A percentile compares a stretch with the other conserved stretches of the same genome.
These are phyloP conservation scores for Poecilia latipinna DNA, from an alignment of 2,113 vertebrate species.

Conservation along the genomic window DNA sequence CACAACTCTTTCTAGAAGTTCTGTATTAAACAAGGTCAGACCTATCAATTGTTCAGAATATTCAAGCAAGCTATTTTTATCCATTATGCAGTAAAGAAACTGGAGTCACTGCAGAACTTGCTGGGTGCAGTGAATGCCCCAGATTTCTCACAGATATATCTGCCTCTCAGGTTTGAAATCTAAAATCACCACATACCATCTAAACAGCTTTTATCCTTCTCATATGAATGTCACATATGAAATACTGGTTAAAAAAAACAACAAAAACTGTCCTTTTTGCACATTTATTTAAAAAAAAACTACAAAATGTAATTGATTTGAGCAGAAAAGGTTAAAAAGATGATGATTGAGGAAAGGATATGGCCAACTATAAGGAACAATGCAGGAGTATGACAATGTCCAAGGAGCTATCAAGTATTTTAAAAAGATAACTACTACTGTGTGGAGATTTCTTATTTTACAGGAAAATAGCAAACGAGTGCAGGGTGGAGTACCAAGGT, in stretches of 20 bases:
- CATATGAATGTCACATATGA: background rate
- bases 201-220: background rate
- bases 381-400: background rate
- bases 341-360: background rate
- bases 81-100: conserved; percentile 1
- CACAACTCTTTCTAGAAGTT: conserved; percentile 10
- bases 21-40: conserved; percentile 1
- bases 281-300: background rate
- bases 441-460: background rate
- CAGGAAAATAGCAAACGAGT: background rate
- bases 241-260: background rate
- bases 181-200: conserved; percentile 9
- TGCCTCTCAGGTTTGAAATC: conserved; percentile 15
- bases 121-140: conserved; percentile 16
- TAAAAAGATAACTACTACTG: background rate
- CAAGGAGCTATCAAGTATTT: background rate
- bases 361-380: background rate
- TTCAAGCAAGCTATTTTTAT: conserved; percentile 35
- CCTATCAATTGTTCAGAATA: conserved; percentile 30
- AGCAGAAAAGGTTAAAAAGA: background rate
- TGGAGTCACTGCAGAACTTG: conserved; percentile 21
- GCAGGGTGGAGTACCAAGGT: background rate
- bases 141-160: conserved; percentile 23
- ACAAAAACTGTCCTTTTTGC: too few relatives aligned
- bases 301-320: background rate